A percentile compares a stretch with the other conserved stretches of the same genome.
Conservation (phyloP, 2,797 vertebrate species). For the Helicolenus hilgendorfi region DNA sequence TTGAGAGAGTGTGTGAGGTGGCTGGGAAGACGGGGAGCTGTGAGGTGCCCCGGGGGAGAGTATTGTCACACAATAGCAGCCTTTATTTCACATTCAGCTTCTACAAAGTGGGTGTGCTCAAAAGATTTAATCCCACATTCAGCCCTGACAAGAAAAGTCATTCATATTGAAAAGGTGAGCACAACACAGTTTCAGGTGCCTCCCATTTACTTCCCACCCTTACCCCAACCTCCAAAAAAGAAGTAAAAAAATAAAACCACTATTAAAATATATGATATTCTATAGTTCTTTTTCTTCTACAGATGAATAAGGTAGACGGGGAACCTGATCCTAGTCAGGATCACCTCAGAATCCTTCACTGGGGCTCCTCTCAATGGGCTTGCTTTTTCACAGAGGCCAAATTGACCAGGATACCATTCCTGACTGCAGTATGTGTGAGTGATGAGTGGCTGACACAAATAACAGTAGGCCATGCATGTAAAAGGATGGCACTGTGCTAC, state of each 20-base stretch:
- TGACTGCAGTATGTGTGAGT: conserved; percentile 63
- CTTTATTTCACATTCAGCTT: conserved; percentile 88
- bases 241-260: conserved; percentile 20
- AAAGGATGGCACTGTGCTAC: conserved; percentile 71
- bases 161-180: conserved; percentile 85
- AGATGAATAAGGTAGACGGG: conserved; percentile 27
- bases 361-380: conserved; percentile 50
- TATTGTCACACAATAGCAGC: conserved; percentile 80
- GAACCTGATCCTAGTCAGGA: conserved; percentile 74
- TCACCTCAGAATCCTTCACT: conserved; percentile 62
- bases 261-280: conserved; percentile 39
- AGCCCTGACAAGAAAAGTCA: conserved; percentile 84
- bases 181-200: conserved; percentile 86
- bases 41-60: conserved; percentile 65
- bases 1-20: conserved; percentile 74
- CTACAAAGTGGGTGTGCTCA: conserved; percentile 86
- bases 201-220: conserved; percentile 33
- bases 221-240: conserved; percentile 35
- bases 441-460: conserved; percentile 70
- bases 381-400: conserved; percentile 48
- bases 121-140: conserved; percentile 88
- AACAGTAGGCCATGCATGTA: conserved; percentile 67
- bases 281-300: conserved; percentile 22
- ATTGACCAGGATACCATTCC: conserved; percentile 67
- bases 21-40: conserved; percentile 62